phyloP scores from a whole-genome alignment of 2,113 vertebrate species.

The Ictalurus furcatus region DNA sequence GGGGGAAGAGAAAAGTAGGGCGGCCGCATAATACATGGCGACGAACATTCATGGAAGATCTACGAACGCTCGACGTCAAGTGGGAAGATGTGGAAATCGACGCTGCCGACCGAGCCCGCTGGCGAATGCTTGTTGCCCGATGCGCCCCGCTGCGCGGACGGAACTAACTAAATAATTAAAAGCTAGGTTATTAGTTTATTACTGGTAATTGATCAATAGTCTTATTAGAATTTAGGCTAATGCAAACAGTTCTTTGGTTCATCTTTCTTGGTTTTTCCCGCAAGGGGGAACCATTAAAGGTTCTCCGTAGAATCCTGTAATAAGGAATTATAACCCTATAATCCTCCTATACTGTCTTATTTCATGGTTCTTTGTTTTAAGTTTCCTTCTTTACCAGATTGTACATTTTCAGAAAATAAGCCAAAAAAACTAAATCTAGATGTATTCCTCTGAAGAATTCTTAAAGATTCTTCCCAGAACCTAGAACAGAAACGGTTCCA shows the following conservation, averaged over 20 bases:
- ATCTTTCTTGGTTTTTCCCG: not conserved
- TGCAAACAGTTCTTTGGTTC: not conserved
- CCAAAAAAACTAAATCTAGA: not conserved
- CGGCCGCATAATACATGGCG: no score
- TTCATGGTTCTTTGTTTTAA: no score
- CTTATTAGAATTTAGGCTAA: not conserved
- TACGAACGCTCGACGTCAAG: no score
- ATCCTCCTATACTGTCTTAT: not conserved
- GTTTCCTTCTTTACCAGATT: not conserved
- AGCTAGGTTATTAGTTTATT: not conserved
- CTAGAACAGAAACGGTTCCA: not conserved
- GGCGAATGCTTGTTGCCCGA: no score
- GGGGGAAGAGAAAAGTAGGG: no score
- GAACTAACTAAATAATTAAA: no score
- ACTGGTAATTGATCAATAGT: not conserved
- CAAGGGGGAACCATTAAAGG: not conserved
- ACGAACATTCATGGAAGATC: no score
- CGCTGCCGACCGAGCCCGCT: no score
- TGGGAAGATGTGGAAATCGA: no score
- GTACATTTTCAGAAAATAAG: not conserved
- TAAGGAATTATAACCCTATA: not conserved
- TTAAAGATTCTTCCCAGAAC: not conserved
- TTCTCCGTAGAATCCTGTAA: not conserved
- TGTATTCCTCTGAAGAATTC: not conserved
- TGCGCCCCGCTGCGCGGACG: no score